Percentiles rank a stretch among this genome's conserved stretches.
Conservation (phyloP, 2,888 invertebrate genomes). For the Ashinkailepas kermadecensis region DNA sequence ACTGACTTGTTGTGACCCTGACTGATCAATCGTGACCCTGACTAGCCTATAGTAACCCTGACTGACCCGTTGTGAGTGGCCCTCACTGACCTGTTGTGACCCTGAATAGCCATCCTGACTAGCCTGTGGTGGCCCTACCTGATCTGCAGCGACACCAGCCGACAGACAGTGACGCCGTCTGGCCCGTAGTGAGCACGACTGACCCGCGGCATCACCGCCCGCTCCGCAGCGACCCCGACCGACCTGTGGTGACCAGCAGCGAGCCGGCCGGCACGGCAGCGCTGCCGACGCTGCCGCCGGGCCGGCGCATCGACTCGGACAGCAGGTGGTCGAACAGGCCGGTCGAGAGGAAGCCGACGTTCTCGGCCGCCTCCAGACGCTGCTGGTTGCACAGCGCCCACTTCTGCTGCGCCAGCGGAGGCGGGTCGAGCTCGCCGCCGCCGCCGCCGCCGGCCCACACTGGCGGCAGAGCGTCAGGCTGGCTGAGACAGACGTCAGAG, state of each 20-base stretch:
- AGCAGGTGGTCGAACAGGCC: conserved; percentile 80
- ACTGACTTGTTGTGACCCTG: not conserved
- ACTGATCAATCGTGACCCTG: no score
- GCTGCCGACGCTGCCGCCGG: not conserved
- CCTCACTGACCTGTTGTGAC: not conserved
- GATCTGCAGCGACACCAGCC: no score
- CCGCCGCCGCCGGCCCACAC: conserved; percentile 57
- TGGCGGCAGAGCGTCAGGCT: conserved; percentile 40
- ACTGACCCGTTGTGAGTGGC: not conserved
- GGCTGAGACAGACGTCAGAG: no score
- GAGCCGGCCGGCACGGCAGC: not conserved
- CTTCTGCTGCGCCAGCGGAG: conserved; percentile 67
- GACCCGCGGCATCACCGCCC: no score
- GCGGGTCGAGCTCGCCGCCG: conserved; percentile 48
- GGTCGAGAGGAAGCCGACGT: conserved; percentile 61
- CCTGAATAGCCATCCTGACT: not conserved
- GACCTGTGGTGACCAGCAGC: conserved; percentile 13
- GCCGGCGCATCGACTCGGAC: conserved; percentile 57
- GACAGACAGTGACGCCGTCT: no score
- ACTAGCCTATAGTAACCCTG: no score
- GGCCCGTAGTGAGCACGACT: no score
- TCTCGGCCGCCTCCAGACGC: conserved; percentile 64
- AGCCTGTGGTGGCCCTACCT: no score
- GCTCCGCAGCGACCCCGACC: not conserved
- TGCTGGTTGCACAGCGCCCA: conserved; percentile 71